Evolutionary conservation across 2,797 vertebrate genomes (phyloP), one percentile per base, ranked within the genome.

Genomic region (Anomalospiza imberbis): DNA sequence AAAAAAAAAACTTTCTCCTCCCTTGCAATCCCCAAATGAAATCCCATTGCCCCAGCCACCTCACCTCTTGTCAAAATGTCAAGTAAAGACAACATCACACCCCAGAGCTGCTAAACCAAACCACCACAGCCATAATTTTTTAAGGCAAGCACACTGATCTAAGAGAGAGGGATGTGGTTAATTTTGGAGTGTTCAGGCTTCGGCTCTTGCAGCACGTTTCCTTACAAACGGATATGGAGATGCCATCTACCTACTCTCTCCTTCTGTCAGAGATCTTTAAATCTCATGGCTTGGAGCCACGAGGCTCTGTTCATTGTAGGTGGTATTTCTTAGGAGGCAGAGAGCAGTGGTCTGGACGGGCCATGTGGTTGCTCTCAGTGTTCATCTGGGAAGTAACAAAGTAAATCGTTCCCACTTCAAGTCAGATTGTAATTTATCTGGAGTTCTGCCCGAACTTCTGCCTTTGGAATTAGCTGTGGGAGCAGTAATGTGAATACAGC

Each of bases 11-110:
- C 24, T 68, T 87, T 88, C 93, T 91, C 89, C 94, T 89, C 78
- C 93, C 91, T 92, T 83, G 44, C 36, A 85, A 18, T 91, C 40
- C 81, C 82, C 68, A 85, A 34, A 76, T 53, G 78, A 94, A 88
- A 77, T 47, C 48, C 61, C 84, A 66, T 48, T 86, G 32, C 66
- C 74, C 28, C 63, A 92, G 50, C 28, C 86, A 80, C 84, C 63
- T 92, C 92, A 83, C 88, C 81, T 95, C 88, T 54, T 91, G 72
- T 91, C 65, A 50, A 87, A 87, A 91, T 71, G 84, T 92, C 78
- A 95, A 85, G 78, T 54, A 93, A 89, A 94, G 61, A 85, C 60
- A 91, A 91, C 53, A 91, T 94, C 65, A 77, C 91, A 85, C 61
- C 55, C 63, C 57, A 76, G 36, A 21, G 57, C 3, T 92, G 57